Conservation (phyloP, 2,113 vertebrate species). For the Neolamprologus ventralis region DNA sequence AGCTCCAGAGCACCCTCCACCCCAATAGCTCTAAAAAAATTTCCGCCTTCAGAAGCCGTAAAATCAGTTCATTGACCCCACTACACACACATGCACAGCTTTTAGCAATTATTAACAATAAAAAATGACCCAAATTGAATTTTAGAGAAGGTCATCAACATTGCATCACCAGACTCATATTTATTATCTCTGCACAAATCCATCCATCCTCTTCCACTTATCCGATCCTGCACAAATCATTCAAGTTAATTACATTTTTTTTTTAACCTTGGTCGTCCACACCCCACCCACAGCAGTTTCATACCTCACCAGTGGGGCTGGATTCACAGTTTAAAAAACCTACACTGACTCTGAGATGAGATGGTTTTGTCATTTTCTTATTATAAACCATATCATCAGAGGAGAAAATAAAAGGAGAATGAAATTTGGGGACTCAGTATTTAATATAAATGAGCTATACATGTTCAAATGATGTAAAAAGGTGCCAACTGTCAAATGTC, state of each 20-base stretch:
- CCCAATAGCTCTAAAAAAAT: rapidly evolving
- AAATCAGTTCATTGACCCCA: not conserved
- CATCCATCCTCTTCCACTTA: not conserved
- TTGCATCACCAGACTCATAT: not conserved
- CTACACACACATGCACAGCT: not conserved
- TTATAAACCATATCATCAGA: not conserved
- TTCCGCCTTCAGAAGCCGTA: rapidly evolving
- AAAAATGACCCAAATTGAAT: not conserved
- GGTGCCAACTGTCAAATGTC: not conserved
- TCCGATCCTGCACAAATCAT: not conserved
- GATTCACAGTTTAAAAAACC: not conserved
- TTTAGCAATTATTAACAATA: not conserved
- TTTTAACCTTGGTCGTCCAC: not conserved
- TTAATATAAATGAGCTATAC: not conserved
- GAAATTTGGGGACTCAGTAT: not conserved
- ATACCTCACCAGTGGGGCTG: not conserved
- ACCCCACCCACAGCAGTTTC: not conserved
- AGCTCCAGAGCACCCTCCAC: not conserved
- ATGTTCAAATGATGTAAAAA: not conserved
- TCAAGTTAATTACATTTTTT: not conserved
- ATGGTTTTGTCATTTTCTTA: not conserved
- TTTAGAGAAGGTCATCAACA: not conserved
- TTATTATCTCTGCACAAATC: not conserved
- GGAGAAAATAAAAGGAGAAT: not conserved
- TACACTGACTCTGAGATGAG: not conserved